Base-by-base conservation (phyloP, 2,113 vertebrate species). In the Anarrhichthys ocellatus region DNA sequence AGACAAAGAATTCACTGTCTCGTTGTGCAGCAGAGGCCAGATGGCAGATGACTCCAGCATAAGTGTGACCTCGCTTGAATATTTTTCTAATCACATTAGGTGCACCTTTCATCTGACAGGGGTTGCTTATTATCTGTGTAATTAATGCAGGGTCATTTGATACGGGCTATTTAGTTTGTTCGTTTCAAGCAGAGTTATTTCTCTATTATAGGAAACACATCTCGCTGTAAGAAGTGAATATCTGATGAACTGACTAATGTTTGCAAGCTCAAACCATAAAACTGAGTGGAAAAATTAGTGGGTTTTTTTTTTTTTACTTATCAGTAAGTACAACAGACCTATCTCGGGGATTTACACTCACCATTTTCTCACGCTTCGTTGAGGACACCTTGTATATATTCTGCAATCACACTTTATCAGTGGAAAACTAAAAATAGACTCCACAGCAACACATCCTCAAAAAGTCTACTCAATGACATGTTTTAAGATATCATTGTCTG, bases 21-120 rank as follows among this genome's bases (percentile, higher is more conserved):
- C 29, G 1, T 10, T n/a, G 40, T 58, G 74, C 65, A 20, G 32
- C 75, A 15, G 68, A 74, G 52, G 75, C 72, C 74, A 73, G 24
- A 78, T 9, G 52, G 29, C 78, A 58, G 69, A 86, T 73, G 87
- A 86, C 82, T 76, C 44, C 29, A 73, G 73, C 18, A 32, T 11
- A 73, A 73, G 80, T 46, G 27, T 73, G 77, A 85, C 75, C 72
- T 32, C 38, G 13, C 73, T 66, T 83, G 48, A 70, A 87, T 83
- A 79, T 78, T 82, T 67, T 24, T 11, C 58, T 84, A 90, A 87
- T 87, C 76, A 65, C 64, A 82, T 90, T 80, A 80, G 64, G 38
- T 3, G 32, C 11, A 27, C 72, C 58, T 73, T 72, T 82, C 52
- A 75, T 59, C 24, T 20, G 54, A 75, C 73, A 75, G 75, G 11